Percentiles rank a stretch among this genome's conserved stretches.
These are phyloP conservation scores for Drosophila tristis DNA, from an alignment of 1,140 invertebrate species.

Conservation along the genomic window DNA sequence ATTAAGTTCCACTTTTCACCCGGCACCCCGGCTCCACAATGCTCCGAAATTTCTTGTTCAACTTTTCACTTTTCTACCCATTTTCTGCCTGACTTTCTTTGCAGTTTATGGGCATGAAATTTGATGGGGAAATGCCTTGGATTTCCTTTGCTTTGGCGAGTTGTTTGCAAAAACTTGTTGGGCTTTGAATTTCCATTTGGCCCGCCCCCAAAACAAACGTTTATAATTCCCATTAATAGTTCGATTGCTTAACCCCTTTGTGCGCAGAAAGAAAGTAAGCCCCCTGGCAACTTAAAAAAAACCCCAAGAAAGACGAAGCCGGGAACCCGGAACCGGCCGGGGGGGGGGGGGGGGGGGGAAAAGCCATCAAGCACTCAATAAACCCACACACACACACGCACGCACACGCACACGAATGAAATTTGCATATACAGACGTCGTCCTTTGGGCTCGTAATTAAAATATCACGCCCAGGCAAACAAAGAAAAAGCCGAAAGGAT, in stretches of 20 bases:
- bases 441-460: constrained; percentile 64
- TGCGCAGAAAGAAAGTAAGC: not conserved
- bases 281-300: no score
- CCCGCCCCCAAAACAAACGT: not conserved
- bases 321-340: no score
- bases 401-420: constrained; percentile 16
- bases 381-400: constrained; percentile 35
- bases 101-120: not conserved
- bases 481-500: constrained; percentile 37
- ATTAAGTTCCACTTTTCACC: constrained; percentile 35
- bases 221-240: constrained; percentile 31
- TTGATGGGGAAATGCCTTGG: constrained; percentile 13
- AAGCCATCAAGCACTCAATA: constrained; percentile 57
- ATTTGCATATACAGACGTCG: constrained; percentile 52
- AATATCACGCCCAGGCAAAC: constrained; percentile 77
- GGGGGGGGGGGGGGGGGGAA: no score
- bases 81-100: constrained; percentile 8
- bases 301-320: no score
- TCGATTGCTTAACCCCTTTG: constrained; percentile 46
- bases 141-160: not conserved
- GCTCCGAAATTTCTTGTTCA: constrained; percentile 15
- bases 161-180: constrained; percentile 25
- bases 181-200: constrained; percentile 36
- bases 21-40: not conserved
- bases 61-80: constrained; percentile 33